Evolutionary conservation across 2,113 vertebrate species (phyloP).

Genomic region (Turdus rufiventris): DNA sequence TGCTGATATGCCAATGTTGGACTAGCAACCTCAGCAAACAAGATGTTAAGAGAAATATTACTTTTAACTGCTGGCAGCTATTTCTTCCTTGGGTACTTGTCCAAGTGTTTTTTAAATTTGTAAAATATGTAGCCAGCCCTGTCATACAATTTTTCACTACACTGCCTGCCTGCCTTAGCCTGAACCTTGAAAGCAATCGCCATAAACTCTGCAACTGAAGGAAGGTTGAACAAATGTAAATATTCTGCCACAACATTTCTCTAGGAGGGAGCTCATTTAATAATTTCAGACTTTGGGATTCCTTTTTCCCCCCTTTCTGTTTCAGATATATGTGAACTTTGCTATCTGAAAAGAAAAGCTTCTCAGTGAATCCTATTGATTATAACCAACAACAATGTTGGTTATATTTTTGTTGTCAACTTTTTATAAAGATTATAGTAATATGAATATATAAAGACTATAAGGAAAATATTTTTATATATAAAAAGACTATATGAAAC

Average conservation of each 20-base stretch:
- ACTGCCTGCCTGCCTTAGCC: neutral
- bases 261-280: neutral
- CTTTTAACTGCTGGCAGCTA: neutral
- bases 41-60: neutral
- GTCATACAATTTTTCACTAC: neutral
- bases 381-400: neutral
- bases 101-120: neutral
- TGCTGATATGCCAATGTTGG: neutral
- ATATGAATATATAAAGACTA: too few relatives aligned
- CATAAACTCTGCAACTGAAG: neutral
- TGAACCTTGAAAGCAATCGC: neutral
- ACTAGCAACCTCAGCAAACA: neutral
- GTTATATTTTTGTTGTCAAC: neutral
- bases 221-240: neutral
- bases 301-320: rapidly evolving
- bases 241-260: neutral
- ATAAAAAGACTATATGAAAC: neutral
- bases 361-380: neutral
- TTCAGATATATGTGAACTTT: neutral
- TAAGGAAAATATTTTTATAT: too few relatives aligned
- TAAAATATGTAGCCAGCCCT: neutral
- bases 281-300: neutral
- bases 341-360: neutral
- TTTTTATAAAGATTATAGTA: neutral
- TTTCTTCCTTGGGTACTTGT: neutral